Evolutionary conservation across 2,888 invertebrate genomes (phyloP).

Genomic region (Alcis repandata): DNA sequence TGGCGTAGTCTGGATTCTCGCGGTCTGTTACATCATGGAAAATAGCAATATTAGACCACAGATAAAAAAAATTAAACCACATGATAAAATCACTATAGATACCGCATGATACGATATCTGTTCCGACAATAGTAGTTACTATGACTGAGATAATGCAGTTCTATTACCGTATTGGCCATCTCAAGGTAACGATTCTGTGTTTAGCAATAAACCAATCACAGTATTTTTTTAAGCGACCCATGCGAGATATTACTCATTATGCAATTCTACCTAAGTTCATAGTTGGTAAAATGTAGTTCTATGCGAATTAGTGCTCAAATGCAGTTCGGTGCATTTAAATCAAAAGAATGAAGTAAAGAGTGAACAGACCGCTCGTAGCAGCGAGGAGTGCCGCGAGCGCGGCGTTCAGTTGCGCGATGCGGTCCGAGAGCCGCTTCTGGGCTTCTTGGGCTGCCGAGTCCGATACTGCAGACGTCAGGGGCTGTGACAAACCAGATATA

Average conservation of each 20-base stretch:
- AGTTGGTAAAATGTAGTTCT: too few species aligned
- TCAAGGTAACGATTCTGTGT: too few species aligned
- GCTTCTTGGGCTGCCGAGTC: conserved; percentile 49
- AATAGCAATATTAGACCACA: neutral
- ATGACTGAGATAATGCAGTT: too few species aligned
- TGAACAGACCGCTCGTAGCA: conserved; percentile 58
- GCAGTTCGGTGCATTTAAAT: neutral
- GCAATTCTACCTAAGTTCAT: too few species aligned
- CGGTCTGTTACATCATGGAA: conserved; percentile 33
- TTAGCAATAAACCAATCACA: too few species aligned
- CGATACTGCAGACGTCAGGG: conserved; percentile 27
- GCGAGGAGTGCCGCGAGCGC: conserved; percentile 63
- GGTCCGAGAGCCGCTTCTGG: conserved; percentile 55
- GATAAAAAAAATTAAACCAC: neutral
- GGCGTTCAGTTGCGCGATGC: conserved; percentile 65
- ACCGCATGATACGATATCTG: too few species aligned
- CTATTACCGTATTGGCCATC: too few species aligned
- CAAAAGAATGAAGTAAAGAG: neutral
- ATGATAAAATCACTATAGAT: neutral
- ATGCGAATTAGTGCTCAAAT: too few species aligned
- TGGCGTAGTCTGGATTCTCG: conserved; percentile 60
- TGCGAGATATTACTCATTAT: too few species aligned
- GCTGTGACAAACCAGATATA: conserved; percentile 36
- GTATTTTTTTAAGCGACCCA: too few species aligned
- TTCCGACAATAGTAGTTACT: too few species aligned